Percentiles rank a stretch among this genome's conserved stretches.
These are phyloP conservation scores for Cassiopea xamachana DNA, from an alignment of 30 jellyfish, hydroid and myxozoan species.

Conservation along the genomic window DNA sequence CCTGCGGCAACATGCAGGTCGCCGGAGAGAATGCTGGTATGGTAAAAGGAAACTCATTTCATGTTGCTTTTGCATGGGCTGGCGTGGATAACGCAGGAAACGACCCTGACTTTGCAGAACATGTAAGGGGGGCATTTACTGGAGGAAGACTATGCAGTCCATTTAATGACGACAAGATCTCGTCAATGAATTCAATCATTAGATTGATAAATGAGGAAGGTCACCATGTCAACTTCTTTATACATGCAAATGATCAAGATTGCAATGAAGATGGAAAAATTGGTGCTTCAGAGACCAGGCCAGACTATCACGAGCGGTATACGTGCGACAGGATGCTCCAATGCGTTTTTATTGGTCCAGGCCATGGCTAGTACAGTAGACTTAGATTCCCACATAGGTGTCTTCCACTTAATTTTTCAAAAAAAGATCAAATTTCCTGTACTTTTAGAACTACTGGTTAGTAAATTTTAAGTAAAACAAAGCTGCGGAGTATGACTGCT, in stretches of 20 bases:
- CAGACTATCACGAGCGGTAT: background rate
- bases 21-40: background rate
- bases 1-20: background rate
- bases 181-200: background rate
- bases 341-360: background rate
- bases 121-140: background rate
- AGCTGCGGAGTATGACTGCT: too few relatives aligned
- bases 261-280: background rate
- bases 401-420: too few relatives aligned
- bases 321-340: background rate
- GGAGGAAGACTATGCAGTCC: background rate
- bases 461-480: too few relatives aligned
- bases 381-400: too few relatives aligned
- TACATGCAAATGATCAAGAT: background rate
- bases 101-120: background rate
- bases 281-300: background rate
- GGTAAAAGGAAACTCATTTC: background rate
- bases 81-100: background rate
- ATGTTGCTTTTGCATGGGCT: conserved; percentile 8
- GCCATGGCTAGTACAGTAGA: background rate
- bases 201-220: background rate
- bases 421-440: too few relatives aligned
- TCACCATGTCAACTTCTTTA: background rate
- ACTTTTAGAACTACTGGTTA: too few relatives aligned
- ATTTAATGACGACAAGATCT: background rate